Conservation (phyloP, 2,888 invertebrate species). For the Ophioninae sp. region DNA sequence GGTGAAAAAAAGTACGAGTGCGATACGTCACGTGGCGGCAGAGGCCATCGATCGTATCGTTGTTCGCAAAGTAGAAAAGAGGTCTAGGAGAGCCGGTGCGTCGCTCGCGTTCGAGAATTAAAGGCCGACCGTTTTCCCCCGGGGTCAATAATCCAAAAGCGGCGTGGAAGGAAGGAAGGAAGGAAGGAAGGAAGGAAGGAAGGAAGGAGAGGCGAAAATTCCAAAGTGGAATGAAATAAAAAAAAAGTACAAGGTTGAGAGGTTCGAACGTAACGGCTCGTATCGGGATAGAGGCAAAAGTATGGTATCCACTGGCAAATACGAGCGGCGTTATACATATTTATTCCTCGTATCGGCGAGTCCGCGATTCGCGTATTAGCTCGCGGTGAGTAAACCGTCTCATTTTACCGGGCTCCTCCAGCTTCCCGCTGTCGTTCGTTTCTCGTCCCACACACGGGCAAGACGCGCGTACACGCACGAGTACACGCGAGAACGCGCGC, state of each 20-base stretch:
- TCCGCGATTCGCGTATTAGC: slow-evolving; percentile 60
- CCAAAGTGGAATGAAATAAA: background rate
- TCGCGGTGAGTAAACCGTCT: slow-evolving; percentile 73
- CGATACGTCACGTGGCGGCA: background rate
- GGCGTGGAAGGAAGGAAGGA: background rate
- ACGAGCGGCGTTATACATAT: slow-evolving; percentile 48
- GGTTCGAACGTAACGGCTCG: slow-evolving; percentile 59
- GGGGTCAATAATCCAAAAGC: slow-evolving; percentile 4
- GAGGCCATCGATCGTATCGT: background rate
- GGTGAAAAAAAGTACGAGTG: background rate
- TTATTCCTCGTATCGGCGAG: slow-evolving; percentile 48
- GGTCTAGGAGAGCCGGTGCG: background rate
- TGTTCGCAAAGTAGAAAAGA: background rate
- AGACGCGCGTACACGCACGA: background rate
- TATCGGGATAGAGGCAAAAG: slow-evolving; percentile 46
- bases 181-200: background rate
- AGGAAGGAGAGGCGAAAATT: background rate
- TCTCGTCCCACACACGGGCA: slow-evolving; percentile 59
- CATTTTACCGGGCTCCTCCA: slow-evolving; percentile 71
- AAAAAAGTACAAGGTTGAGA: background rate
- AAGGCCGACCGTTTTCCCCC: background rate
- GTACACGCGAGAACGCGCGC: slow-evolving; percentile 34
- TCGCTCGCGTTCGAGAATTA: background rate
- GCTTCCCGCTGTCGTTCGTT: slow-evolving; percentile 62
- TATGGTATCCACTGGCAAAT: slow-evolving; percentile 43